A percentile compares a stretch with the other conserved stretches of the same genome.
Conservation (phyloP, 2,888 invertebrate genomes). For the Ypsolopha scabrella region DNA sequence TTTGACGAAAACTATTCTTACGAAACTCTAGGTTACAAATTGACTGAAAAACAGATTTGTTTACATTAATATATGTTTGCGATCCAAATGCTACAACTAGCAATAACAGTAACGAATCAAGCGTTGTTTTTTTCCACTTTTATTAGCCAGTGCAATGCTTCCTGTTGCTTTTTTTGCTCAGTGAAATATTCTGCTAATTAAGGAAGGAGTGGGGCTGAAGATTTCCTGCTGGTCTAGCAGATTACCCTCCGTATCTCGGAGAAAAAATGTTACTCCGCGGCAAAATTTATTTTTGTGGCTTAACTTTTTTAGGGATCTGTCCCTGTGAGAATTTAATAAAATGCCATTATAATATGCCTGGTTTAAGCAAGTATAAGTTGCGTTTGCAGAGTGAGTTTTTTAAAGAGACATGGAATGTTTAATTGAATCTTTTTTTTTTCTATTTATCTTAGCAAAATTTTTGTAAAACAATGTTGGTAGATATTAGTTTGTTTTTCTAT, state of each 20-base stretch:
- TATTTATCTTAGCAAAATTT: no score
- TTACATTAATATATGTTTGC: no score
- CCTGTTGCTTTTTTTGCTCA: conserved; percentile 50
- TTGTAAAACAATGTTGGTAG: no score
- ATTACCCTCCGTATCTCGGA: conserved; percentile 49
- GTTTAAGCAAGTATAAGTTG: conserved; percentile 4
- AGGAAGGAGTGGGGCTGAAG: conserved; percentile 59
- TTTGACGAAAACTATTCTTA: no score
- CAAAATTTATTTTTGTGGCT: conserved; percentile 41
- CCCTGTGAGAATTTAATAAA: no score
- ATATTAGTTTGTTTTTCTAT: no score
- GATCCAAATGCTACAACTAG: not conserved
- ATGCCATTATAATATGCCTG: no score
- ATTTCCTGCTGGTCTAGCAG: conserved; percentile 59
- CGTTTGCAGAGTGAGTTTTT: no score
- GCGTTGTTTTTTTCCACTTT: conserved; percentile 34
- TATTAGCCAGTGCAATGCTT: conserved; percentile 47
- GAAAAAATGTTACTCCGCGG: conserved; percentile 42
- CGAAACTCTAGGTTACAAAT: no score
- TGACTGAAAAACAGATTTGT: no score
- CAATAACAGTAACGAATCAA: conserved; percentile 11
- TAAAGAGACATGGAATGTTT: no score
- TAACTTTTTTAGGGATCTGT: conserved; percentile 21
- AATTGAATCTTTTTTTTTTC: no score
- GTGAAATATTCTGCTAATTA: conserved; percentile 63